Evolutionary conservation across 2,113 vertebrate genomes (phyloP).

Genomic region (Solea senegalensis): DNA sequence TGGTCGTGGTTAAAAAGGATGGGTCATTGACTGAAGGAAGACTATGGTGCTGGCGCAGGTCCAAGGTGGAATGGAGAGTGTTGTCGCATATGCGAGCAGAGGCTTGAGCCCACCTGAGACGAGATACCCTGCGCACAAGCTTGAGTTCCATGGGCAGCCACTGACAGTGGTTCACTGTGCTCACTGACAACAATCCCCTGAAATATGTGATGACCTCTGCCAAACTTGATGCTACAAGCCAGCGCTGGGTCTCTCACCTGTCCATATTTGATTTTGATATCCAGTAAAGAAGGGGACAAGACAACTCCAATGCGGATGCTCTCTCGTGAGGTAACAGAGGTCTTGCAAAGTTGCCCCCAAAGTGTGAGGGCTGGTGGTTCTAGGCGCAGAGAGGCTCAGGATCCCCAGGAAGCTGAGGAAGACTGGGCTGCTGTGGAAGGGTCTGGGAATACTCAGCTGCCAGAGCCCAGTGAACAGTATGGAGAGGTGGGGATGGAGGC

Average conservation of each 20-base stretch:
- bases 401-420: no score
- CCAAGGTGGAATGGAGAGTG: not conserved
- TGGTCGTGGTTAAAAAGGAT: slow-evolving; percentile 21
- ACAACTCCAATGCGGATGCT: not conserved
- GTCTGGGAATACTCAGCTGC: no score
- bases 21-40: no score
- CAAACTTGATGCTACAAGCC: not conserved
- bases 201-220: no score
- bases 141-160: no score
- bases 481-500: no score
- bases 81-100: not conserved
- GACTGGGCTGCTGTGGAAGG: no score
- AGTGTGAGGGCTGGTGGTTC: not conserved
- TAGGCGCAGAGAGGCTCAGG: no score
- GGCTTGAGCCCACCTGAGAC: not conserved
- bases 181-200: no score
- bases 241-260: not conserved
- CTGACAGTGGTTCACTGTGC: no score
- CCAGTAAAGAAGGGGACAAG: not conserved
- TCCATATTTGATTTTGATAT: not conserved
- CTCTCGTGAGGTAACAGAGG: not conserved
- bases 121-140: not conserved
- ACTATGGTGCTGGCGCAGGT: not conserved
- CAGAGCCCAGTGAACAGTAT: no score
- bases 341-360: not conserved